Base-by-base conservation (phyloP, 1,140 invertebrate species). In the Stratiolaelaps scimitus region DNA sequence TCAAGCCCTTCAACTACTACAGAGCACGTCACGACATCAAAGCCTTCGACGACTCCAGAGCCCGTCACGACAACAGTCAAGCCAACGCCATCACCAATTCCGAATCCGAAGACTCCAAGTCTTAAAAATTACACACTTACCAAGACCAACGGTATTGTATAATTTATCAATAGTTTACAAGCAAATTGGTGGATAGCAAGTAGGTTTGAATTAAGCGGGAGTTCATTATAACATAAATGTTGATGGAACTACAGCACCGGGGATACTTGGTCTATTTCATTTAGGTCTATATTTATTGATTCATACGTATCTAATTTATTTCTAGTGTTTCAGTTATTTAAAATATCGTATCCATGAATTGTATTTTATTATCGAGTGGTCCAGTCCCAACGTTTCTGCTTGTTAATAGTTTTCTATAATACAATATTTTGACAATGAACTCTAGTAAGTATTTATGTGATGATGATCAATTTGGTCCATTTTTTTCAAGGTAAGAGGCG, bases 51-150 rank as follows among this genome's bases (percentile, higher is more conserved):
- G 10, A 40, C 34, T 6, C n/a, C n/a, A n/a, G n/a, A n/a, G 47
- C 47, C 7, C 5, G 47, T 28, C 15, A 26, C 53, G 10, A 60
- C 53, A n/a, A 26, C 53, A 17, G 1, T 4, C 1, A 2, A 1
- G 4, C 53, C 53, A 2, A 60, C 53, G 1, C 26, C 53, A 60
- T 19, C 53, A 26, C 53, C 53, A 29, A 15, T 34, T 15, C 53
- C 53, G 2, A 60, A 60, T 6, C 53, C 53, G 15, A 60, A 26
- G 53, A 34, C 17, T 5, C 26, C 53, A 26, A 26, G 17, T 1
- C 53, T 60, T 13, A 23, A 23, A 26, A 60, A 60, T 23, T 60
- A 20, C 53, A 60, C 47, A 5, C 47, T 48, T 15, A 19, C 44
- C n/a, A 45, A 45, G 44, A 13, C n/a, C 44, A 45, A n/a, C 44